Base-by-base conservation (phyloP, 2,797 vertebrate species). In the Aldrovandia affinis region DNA sequence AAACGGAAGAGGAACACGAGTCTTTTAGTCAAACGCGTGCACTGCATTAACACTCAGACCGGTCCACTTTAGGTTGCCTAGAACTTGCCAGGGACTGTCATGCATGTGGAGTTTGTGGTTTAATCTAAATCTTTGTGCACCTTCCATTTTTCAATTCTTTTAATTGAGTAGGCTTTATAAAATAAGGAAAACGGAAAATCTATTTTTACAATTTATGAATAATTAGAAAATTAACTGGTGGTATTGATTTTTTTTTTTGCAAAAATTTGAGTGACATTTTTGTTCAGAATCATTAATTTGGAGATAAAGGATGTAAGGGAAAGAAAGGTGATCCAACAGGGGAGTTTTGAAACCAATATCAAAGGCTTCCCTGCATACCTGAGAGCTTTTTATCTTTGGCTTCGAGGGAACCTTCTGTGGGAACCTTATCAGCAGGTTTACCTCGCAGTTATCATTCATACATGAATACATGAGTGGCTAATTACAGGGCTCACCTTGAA, bases 1-100 rank as follows among this genome's bases (percentile, higher is more conserved):
- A 87, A 88, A 89, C 88, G 44, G 36, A 80, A 83, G 81, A 86
- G 36, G 61, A 83, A 73, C 86, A 75, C 30, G 52, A 81, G 83
- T 86, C 78, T 65, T 77, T 75, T 52, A 39, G 33, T 84, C 33
- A 36, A 36, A n/a, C n/a, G 75, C 50, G 78, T 50, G 12, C 68
- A 42, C 59, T n/a, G 5, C 79, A 42, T 61, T 81, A 61, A 61
- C 36, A 42, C 33, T 77, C 9, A 25, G 50, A 68, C 39, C 57
- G 30, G 25, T 47, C 10, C 18, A 22, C 33, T n/a, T 81, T 5
- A 28, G 30, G 61, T 59, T 55, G 22, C 52, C 42, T 42, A 47
- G 30, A 81, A 80, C 68, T 47, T 55, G 54, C 30, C 2, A n/a
- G 78, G 57, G 28, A 18, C 47, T 55, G 78, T 47, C 54, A 79